phyloP scores from a whole-genome alignment of 37 sponge, comb jelly and placozoan genomes.

The Cliona cf. orientalis region DNA sequence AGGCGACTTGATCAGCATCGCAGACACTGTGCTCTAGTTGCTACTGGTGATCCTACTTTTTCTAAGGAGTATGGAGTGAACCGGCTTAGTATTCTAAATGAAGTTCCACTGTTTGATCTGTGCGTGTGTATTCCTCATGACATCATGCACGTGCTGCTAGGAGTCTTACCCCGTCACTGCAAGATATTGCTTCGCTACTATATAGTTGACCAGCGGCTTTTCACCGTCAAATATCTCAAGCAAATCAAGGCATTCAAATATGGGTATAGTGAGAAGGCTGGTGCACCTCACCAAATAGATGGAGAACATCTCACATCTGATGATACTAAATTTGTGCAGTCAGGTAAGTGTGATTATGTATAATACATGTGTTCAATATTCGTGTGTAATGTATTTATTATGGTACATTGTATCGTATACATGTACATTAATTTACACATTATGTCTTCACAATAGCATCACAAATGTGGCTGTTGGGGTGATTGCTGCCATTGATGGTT shows the following conservation, averaged over 20 bases:
- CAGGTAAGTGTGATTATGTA: neutral
- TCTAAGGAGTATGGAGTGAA: constrained; percentile 23
- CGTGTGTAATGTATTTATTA: too few relatives aligned
- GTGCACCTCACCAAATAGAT: too few relatives aligned
- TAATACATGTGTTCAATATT: too few relatives aligned
- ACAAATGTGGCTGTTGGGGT: constrained; percentile 33
- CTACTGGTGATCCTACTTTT: neutral
- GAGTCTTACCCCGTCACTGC: neutral
- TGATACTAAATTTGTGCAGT: neutral
- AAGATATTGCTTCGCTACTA: neutral
- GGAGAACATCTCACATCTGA: neutral
- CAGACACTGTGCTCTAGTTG: neutral
- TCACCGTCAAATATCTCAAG: constrained; percentile 7
- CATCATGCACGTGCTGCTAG: constrained; percentile 35
- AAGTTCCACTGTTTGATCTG: constrained; percentile 15
- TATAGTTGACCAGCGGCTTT: neutral
- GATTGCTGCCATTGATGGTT: constrained; percentile 19
- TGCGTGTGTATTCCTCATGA: constrained; percentile 18
- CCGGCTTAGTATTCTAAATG: neutral
- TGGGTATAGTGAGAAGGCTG: constrained; percentile 8
- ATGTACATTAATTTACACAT: neutral
- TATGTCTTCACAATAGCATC: constrained; percentile 3
- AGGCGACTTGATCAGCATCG: neutral
- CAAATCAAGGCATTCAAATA: neutral
- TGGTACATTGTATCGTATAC: neutral